Evolutionary conservation across 2,888 invertebrate species (phyloP), one percentile per base, ranked within the genome.

Genomic region (Heteropelma amictum): DNA sequence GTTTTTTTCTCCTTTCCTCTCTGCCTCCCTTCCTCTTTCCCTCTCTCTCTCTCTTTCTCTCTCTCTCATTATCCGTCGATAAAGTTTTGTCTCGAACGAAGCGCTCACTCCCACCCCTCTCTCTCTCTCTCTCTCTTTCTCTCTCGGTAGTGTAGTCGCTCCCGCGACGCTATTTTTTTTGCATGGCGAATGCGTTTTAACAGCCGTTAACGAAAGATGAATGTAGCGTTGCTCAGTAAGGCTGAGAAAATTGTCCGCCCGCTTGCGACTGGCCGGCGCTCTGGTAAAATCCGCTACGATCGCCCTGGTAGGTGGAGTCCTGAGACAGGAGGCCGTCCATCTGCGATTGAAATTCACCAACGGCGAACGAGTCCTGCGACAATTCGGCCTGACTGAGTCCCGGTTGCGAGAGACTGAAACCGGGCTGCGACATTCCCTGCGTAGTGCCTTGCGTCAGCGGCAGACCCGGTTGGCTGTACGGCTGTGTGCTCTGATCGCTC

Each of bases 281-380:
- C 90, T 93, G 92, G 90, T 93, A 90, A 90, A 92, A 87, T 85
- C 91, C 86, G 88, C 91, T 87, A 85, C 94, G 89, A 81, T 91
- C 91, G 75, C 91, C 95, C 90, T 95, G 95, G 90, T 95, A 96
- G 80, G 94, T 94, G 49, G 95, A 95, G 90, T 97, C 98, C 91
- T 98, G 98, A 56, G 98, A 98, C 84, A 98, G 91, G 85, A 98
- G 92, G 67, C 96, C 97, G 89, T 98, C 98, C 91, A 97, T 96
- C 91, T 98, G 98, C 60, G 97, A 97, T 86, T 95, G 95, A 89
- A 95, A 95, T 89, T 96, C 96, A 35, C 93, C 93, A 61, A 94
- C 93, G 89, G 95, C 93, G 87, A 94, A 93, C 72, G 95, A 95
- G 90, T 97, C 96, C 85, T 95, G 95, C 10, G 93, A 93, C 51